A percentile compares a stretch with the other conserved stretches of the same genome.
Evolutionary conservation across 2,888 invertebrate genomes (phyloP).

Genomic region (Drosophila phalerata): DNA sequence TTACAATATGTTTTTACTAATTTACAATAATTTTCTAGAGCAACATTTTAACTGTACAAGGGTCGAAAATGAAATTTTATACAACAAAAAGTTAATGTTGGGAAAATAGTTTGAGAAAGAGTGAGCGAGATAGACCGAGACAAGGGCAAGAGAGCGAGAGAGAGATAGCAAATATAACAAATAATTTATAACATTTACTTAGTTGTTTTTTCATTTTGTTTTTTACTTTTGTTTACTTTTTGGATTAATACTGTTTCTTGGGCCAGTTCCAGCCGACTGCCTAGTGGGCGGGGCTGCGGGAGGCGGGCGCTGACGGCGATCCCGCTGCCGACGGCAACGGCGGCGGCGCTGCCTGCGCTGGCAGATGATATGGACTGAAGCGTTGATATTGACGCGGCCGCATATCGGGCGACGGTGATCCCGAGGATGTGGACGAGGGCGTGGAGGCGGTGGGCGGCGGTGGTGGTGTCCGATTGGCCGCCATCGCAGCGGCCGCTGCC

Average conservation of each 20-base stretch:
- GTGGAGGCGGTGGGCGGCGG: slow-evolving; percentile 83
- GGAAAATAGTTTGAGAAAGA: slow-evolving; percentile 14
- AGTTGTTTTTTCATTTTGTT: slow-evolving; percentile 21
- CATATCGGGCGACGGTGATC: slow-evolving; percentile 85
- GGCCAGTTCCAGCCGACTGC: slow-evolving; percentile 29
- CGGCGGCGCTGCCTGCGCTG: slow-evolving; percentile 59
- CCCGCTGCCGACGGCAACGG: slow-evolving; percentile 46
- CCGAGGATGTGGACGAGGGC: slow-evolving; percentile 84
- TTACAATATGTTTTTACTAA: slow-evolving; percentile 68
- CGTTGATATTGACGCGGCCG: slow-evolving; percentile 84
- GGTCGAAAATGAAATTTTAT: slow-evolving; percentile 39
- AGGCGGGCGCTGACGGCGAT: slow-evolving; percentile 54
- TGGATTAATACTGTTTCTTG: slow-evolving; percentile 71
- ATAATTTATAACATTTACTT: slow-evolving; percentile 79
- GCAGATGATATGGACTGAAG: slow-evolving; percentile 84
- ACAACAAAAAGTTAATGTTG: slow-evolving; percentile 55
- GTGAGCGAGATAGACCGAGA: slow-evolving; percentile 3
- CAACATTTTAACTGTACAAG: slow-evolving; percentile 64
- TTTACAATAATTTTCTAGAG: slow-evolving; percentile 65
- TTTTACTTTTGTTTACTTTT: slow-evolving; percentile 19
- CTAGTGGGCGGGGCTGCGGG: slow-evolving; percentile 75
- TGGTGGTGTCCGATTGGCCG: slow-evolving; percentile 80
- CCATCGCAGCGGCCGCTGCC: slow-evolving; percentile 67
- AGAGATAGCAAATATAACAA: slow-evolving; percentile 57
- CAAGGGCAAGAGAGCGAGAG: not conserved